Base-by-base conservation (phyloP, 2,888 invertebrate species). In the Argynnis bischoffii region DNA sequence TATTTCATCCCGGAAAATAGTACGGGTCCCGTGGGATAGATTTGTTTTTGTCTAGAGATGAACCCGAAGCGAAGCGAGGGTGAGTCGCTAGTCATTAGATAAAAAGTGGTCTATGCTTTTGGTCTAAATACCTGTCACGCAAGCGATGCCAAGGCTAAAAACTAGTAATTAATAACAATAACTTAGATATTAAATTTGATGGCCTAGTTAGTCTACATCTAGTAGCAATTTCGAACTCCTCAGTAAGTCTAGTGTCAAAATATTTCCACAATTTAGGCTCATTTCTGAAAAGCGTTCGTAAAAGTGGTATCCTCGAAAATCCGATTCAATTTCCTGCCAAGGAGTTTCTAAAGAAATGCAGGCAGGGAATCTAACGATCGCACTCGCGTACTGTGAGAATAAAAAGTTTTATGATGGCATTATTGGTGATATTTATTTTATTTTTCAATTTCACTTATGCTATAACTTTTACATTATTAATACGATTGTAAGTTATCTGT, bases 281-380 rank as follows among this genome's bases (percentile, higher is more conserved):
- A 64, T 64, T 64, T 70, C 51, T 56, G 59, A 64, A 55, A 64
- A 63, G 47, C 64, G 61, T 67, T 64, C 61, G 63, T 63, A 66
- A 71, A 65, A 71, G 53, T 66, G 63, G 69, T 69, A 69, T 72
- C 69, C 71, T 72, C 69, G 35, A 72, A 72, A 68, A 68, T 68
- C 56, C 69, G 67, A 73, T 74, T 72, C 74, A 74, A 75, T 75
- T 74, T 74, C 72, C 71, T 67, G 61, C 55, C 53, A 55, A 69
- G 47, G 63, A 71, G 53, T 69, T 66, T 55, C 50, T 55, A 48
- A 69, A 69, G 71, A 65, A 67, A 59, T 72, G 76, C 78, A 79
- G 80, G 81, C 50, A n/a, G 13, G 47, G 56, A 61, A 31, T 61
- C 35, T 50, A 61, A 51, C 51, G 35, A 61, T 51, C 13, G 35